Conservation (phyloP, 2,797 vertebrate species). For the Bradypodion ventrale region DNA sequence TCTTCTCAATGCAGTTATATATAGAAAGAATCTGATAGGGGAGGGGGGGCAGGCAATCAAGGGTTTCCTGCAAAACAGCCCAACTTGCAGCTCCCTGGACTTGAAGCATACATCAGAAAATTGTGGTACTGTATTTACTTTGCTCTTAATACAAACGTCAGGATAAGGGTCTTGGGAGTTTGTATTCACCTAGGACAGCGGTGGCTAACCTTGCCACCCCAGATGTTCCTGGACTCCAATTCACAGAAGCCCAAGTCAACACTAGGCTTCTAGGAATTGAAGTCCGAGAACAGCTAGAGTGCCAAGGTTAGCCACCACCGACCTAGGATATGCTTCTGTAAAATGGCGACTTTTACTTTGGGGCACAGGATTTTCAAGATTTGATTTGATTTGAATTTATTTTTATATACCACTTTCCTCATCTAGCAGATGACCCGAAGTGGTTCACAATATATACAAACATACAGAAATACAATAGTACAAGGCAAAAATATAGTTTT, state of each 20-base stretch:
- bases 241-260: too few species aligned
- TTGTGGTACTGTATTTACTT: slow-evolving; percentile 1
- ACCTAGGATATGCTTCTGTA: neutral
- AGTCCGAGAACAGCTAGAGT: too few species aligned
- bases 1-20: slow-evolving; percentile 54
- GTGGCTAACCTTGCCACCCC: too few species aligned
- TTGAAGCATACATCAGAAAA: neutral
- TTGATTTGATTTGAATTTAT: too few species aligned
- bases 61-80: neutral
- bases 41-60: neutral
- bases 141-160: neutral
- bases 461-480: too few species aligned
- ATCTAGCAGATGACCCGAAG: too few species aligned
- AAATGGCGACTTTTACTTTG: neutral
- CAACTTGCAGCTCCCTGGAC: neutral
- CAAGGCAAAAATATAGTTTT: too few species aligned
- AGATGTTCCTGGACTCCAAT: too few species aligned
- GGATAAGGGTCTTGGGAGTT: neutral
- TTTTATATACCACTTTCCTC: too few species aligned
- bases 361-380: slow-evolving; percentile 2
- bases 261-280: too few species aligned
- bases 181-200: neutral
- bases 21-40: slow-evolving; percentile 48
- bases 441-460: too few species aligned
- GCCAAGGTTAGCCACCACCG: too few species aligned